phyloP scores from a whole-genome alignment of 1,140 invertebrate genomes.

The Plodia interpunctella region DNA sequence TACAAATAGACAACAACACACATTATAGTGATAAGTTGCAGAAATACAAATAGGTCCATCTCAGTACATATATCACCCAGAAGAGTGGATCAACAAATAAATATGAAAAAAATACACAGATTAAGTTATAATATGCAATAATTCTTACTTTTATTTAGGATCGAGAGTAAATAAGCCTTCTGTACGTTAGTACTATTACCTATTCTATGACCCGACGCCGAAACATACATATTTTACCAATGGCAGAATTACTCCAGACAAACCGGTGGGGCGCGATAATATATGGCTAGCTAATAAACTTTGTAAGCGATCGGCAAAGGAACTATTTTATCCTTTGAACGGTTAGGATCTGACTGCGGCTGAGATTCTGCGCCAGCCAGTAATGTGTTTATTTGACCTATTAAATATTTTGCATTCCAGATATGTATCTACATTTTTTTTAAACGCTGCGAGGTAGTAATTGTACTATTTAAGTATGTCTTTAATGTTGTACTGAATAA shows the following conservation, averaged over 20 bases:
- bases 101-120: too few species aligned
- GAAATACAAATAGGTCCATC: too few species aligned
- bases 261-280: conserved; percentile 2
- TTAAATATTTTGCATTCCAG: neutral
- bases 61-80: too few species aligned
- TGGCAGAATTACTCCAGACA: conserved; percentile 5
- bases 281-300: conserved; percentile 7
- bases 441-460: too few species aligned
- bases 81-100: too few species aligned
- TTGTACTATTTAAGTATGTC: too few species aligned
- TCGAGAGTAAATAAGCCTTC: too few species aligned
- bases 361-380: neutral
- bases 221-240: conserved; percentile 7
- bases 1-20: too few species aligned
- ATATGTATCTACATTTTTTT: too few species aligned
- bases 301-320: conserved; percentile 5
- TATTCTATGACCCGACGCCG: neutral
- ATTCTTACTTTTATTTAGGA: too few species aligned
- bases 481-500: neutral
- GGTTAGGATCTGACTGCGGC: neutral
- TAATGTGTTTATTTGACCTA: neutral
- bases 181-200: neutral
- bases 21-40: too few species aligned
- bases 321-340: conserved; percentile 5
- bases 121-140: too few species aligned